Conservation (phyloP, 1,140 invertebrate species). For the Calephelis nemesis region DNA sequence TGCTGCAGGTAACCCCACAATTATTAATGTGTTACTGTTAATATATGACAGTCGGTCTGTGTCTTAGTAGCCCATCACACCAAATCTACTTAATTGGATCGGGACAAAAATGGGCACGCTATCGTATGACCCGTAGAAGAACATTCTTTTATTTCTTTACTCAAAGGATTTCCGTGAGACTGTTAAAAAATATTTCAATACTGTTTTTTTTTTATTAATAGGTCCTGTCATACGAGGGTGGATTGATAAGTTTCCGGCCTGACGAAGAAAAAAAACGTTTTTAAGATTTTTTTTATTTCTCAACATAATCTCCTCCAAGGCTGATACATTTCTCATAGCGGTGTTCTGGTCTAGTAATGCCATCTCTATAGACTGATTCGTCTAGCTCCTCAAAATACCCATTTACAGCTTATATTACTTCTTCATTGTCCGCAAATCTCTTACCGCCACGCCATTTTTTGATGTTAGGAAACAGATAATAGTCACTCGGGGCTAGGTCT, state of each 20-base stretch:
- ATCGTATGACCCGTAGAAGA: too few species aligned
- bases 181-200: too few species aligned
- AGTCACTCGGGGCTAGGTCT: conserved; percentile 42
- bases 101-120: too few species aligned
- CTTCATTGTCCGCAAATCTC: conserved; percentile 48
- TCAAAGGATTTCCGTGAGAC: too few species aligned
- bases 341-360: neutral
- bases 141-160: too few species aligned
- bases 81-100: too few species aligned
- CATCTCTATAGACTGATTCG: conserved; percentile 33
- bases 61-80: too few species aligned
- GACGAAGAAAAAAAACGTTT: neutral
- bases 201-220: too few species aligned
- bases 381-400: conserved; percentile 38
- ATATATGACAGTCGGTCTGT: too few species aligned
- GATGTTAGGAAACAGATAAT: conserved; percentile 37
- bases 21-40: too few species aligned
- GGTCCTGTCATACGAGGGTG: neutral
- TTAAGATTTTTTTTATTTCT: neutral
- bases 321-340: neutral
- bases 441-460: conserved; percentile 39
- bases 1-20: too few species aligned
- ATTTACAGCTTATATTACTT: conserved; percentile 33
- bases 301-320: neutral
- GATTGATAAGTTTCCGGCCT: too few species aligned